Evolutionary conservation across 2,797 vertebrate genomes (phyloP), one percentile per base, ranked within the genome.

Genomic region (Phoeniculus purpureus): DNA sequence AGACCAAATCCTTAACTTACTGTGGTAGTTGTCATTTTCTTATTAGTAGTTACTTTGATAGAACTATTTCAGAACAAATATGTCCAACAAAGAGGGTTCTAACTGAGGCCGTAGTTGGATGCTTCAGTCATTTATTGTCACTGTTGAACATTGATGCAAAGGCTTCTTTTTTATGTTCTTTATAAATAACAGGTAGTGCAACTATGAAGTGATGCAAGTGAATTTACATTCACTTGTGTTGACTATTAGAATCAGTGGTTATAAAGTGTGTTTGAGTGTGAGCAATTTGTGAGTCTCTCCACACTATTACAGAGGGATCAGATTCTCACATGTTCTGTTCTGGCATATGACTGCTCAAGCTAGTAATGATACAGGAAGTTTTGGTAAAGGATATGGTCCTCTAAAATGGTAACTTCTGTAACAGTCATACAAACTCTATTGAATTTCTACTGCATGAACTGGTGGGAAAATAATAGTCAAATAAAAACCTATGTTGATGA

Each of bases 61-160:
- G 66, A 68, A 56, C 55, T 89, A 27, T 81, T 86, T 90, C 64
- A 62, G 74, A 91, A 79, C 23, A 90, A 85, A 48, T 60, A 54
- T 31, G 34, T 84, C 75, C 88, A 76, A 64, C 31, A 88, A 62
- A 83, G 71, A 59, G 55, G 31, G 32, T 76, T 86, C 74, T 87
- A 56, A 31, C 20, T 19, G 62, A 64, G 32, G 71, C 60, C 59
- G 5, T 55, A 47, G 29, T 85, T 83, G 66, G 71, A 73, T 56
- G 56, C 85, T 88, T 81, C 67, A 64, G 45, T 88, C 81, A 62
- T 34, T 92, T 59, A 16, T 55, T 90, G 77, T 75, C 81, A 15
- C 66, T 29, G 17, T 2, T 68, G 70, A 72, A 29, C 62, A 20
- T 48, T 65, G 55, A 51, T 90, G 23, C 51, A 71, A 71, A 81